These are phyloP conservation scores for Eristalis tenax DNA, from an alignment of 2,888 invertebrate species.

Conservation along the genomic window DNA sequence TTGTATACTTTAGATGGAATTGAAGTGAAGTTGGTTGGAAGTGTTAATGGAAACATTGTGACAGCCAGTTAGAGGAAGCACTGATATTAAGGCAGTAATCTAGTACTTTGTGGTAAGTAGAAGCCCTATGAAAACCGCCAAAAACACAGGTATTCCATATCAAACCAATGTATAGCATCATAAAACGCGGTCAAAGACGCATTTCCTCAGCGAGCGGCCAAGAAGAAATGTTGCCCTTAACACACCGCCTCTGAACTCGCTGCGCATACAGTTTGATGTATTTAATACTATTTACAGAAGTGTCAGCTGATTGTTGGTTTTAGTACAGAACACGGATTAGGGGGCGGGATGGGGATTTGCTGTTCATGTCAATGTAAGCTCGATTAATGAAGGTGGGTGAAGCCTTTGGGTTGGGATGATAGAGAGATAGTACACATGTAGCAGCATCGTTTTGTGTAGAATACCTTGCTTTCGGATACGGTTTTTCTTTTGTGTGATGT, in stretches of 20 bases:
- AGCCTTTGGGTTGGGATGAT: conserved; percentile 9
- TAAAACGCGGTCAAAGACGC: conserved; percentile 16
- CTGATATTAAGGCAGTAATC: not conserved
- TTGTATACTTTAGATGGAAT: not conserved
- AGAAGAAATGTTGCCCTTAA: not conserved
- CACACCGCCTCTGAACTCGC: not conserved
- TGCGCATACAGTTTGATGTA: conserved; percentile 16
- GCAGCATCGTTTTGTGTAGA: conserved; percentile 73
- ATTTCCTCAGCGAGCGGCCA: not conserved
- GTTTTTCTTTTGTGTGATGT: conserved; percentile 81
- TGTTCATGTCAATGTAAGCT: conserved; percentile 29
- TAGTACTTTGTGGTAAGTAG: conserved; percentile 24
- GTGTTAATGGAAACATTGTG: conserved; percentile 38
- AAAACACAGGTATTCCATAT: conserved; percentile 65
- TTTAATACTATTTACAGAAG: conserved; percentile 6
- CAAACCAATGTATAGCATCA: conserved; percentile 52
- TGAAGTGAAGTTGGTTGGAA: conserved; percentile 21
- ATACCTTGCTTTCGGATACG: conserved; percentile 81
- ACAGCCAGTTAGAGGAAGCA: not conserved
- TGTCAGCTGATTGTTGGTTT: conserved; percentile 20
- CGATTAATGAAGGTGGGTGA: conserved; percentile 4
- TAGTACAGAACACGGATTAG: conserved; percentile 34
- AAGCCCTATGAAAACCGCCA: conserved; percentile 63
- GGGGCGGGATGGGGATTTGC: not conserved
- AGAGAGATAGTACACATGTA: conserved; percentile 47